Percentiles rank a stretch among this genome's conserved stretches.
Conservation (phyloP, 2,888 invertebrate genomes). For the Agonopterix arenella region DNA sequence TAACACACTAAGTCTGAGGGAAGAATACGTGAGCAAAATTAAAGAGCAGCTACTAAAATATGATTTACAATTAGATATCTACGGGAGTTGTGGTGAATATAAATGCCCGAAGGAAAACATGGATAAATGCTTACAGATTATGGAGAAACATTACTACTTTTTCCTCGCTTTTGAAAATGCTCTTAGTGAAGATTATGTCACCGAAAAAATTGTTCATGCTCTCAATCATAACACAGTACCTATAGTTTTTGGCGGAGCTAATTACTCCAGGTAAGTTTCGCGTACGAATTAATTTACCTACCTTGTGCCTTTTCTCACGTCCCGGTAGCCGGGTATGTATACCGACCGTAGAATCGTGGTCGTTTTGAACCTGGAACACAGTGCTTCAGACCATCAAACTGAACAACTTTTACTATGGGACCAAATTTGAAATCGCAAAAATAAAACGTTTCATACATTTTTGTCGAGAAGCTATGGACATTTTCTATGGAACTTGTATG, state of each 20-base stretch:
- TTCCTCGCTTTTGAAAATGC: slow-evolving; percentile 59
- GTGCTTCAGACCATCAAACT: too few species aligned
- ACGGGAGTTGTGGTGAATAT: slow-evolving; percentile 41
- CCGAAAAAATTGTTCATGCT: slow-evolving; percentile 53
- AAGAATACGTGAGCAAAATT: slow-evolving; percentile 29
- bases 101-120: slow-evolving; percentile 36
- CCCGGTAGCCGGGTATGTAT: not conserved
- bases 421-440: too few species aligned
- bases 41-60: slow-evolving; percentile 28
- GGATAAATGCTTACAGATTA: slow-evolving; percentile 31
- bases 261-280: slow-evolving; percentile 66
- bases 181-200: slow-evolving; percentile 54
- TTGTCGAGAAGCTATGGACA: too few species aligned
- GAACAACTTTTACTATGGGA: too few species aligned
- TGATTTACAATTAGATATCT: slow-evolving; percentile 39
- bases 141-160: slow-evolving; percentile 47
- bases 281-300: too few species aligned
- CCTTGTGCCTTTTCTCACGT: too few species aligned
- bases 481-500: too few species aligned
- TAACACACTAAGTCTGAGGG: slow-evolving; percentile 36
- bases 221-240: slow-evolving; percentile 79
- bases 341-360: too few species aligned
- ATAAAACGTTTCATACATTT: too few species aligned
- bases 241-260: slow-evolving; percentile 80
- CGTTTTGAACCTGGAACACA: too few species aligned